Percentiles rank a stretch among this genome's conserved stretches.
Conservation (phyloP, 2,113 vertebrate species). For the Promerops cafer region DNA sequence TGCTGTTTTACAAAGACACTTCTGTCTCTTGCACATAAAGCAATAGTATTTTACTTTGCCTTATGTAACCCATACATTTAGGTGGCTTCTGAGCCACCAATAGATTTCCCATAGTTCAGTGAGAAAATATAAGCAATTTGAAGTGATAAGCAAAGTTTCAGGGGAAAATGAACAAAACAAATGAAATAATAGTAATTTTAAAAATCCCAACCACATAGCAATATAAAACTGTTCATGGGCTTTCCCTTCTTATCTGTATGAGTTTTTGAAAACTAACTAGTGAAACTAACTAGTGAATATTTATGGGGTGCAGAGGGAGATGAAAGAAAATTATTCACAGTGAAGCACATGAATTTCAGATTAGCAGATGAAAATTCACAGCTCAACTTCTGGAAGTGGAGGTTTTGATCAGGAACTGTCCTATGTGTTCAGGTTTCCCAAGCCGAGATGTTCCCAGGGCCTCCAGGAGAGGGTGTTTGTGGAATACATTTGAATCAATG, state of each 20-base stretch:
- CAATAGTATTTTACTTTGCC: not conserved
- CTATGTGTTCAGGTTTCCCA: not conserved
- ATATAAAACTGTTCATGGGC: not conserved
- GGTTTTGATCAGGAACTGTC: not conserved
- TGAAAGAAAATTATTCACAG: slow-evolving; percentile 36
- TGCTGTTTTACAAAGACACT: not conserved
- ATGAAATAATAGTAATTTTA: not conserved
- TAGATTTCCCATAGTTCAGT: not conserved
- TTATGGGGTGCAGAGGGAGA: not conserved
- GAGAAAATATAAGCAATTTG: not conserved
- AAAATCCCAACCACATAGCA: not conserved
- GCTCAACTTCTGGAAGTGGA: not conserved
- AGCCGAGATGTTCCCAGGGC: not conserved
- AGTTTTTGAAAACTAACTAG: not conserved
- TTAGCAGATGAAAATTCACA: slow-evolving; percentile 26
- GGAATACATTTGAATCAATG: not conserved
- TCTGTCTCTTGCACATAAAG: not conserved
- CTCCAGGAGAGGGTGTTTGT: slow-evolving; percentile 17
- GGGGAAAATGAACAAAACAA: not conserved
- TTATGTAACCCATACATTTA: not conserved
- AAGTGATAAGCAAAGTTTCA: not conserved
- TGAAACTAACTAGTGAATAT: slow-evolving; percentile 22
- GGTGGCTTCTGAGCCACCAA: not conserved
- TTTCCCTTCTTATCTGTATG: not conserved
- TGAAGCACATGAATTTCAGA: slow-evolving; percentile 25